phyloP scores from a whole-genome alignment of 1,140 invertebrate genomes.

The Pristionchus pacificus region DNA sequence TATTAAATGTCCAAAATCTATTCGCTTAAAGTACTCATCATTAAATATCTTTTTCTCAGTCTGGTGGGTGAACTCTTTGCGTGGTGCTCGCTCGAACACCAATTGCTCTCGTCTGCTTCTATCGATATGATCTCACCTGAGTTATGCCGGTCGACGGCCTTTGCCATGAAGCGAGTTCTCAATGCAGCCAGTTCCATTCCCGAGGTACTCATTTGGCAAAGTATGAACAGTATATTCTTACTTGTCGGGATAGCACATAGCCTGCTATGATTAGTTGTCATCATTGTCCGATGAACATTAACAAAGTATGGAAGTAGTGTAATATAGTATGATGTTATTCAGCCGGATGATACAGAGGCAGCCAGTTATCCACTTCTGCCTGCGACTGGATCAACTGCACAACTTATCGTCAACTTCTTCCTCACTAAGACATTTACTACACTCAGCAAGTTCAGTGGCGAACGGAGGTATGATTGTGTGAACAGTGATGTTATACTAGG shows the following conservation, averaged over 20 bases:
- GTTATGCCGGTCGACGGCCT: constrained; percentile 11
- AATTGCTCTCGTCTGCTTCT: constrained; percentile 15
- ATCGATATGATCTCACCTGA: constrained; percentile 17
- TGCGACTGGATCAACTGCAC: not conserved
- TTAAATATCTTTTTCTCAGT: constrained; percentile 15
- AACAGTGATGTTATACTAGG: constrained; percentile 15
- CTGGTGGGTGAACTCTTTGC: constrained; percentile 29
- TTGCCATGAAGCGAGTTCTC: constrained; percentile 16
- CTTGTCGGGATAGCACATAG: constrained; percentile 6
- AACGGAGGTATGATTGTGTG: constrained; percentile 22
- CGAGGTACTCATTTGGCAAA: too few relatives aligned
- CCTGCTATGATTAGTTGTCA: too few relatives aligned
- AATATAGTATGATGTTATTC: too few relatives aligned
- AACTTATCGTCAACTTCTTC: constrained; percentile 19
- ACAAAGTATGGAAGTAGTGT: too few relatives aligned
- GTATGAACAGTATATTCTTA: not conserved
- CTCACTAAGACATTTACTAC: constrained; percentile 19
- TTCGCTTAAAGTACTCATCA: not conserved
- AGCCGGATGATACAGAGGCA: not conserved
- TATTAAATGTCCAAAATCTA: not conserved
- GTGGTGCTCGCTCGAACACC: constrained; percentile 19
- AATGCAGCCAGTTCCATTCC: constrained; percentile 3
- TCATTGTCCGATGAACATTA: too few relatives aligned
- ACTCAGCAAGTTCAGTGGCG: constrained; percentile 15
- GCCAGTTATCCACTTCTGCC: not conserved